Evolutionary conservation across 2,888 invertebrate species (phyloP), one percentile per base, ranked within the genome.

Genomic region (Heliconius ismenius): DNA sequence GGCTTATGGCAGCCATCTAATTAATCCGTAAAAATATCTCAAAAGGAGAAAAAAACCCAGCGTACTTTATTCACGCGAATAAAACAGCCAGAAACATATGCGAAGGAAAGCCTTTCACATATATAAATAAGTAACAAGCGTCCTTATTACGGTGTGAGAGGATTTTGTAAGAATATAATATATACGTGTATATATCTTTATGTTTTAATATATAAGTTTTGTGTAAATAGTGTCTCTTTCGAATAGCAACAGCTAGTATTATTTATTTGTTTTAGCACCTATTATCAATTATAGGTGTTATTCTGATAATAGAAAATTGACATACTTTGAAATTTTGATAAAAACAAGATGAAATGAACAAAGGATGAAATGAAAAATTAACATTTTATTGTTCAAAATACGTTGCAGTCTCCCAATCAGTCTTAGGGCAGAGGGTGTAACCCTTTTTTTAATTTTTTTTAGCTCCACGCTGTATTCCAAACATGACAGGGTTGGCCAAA

Each of bases 21-120:
- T 80, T 79, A 80, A 78, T 78, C 78, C 78, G 74, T 73, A 78
- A 78, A 81, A 81, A 78, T 77, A 70, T 79, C 78, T 74, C 80
- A 73, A 32, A 79, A 83, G 85, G 86, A 86, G 67, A 67, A 85
- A 80, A 77, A 82, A 79, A 83, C 82, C 80, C 81, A 84, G 87
- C 88, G 86, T 87, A 89, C 86, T 91, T 91, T 90, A 90, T 90
- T 89, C 88, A 84, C 87, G 81, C 86, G 86, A 91, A 91, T 91
- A 91, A 91, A 91, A 91, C 87, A 89, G 88, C 87, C 86, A 87
- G 89, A 89, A 91, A 89, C 90, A 90, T 89, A 91, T 91, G 91
- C 89, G 89, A 87, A 83, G 86, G 90, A 90, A 88, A 88, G 89
- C 86, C 87, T 87, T 85, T 84, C 86, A 88, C 87, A 87, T 90